Evolutionary conservation across 2,888 invertebrate genomes (phyloP), one percentile per base, ranked within the genome.

Genomic region (Chaetogeoica ovagalla): DNA sequence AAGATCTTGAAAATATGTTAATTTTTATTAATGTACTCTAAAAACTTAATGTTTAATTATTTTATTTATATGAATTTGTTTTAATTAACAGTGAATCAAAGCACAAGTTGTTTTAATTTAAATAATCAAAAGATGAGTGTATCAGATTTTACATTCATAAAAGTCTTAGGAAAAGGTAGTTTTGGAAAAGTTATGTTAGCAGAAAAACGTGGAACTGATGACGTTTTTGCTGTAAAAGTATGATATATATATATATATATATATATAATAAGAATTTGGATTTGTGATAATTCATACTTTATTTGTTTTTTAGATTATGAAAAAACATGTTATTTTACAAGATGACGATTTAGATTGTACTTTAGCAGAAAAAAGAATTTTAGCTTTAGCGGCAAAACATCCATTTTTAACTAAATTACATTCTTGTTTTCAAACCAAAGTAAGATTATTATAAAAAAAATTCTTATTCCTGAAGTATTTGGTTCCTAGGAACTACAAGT

Each of bases 331-430:
- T 62, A 98, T 98, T 84, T 93, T 98, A 85, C 97, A 98, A 88
- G 98, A 98, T 87, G 98, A 99, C 87, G 98, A 98, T 88, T 98
- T 98, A 81, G 98, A 98, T 87, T 98, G 98, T 88, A 98, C 98
- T 81, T 96, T 98, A 93, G 97, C 97, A 82, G 98, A 98, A 88
- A 97, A 98, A 86, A 91, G 98, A 85, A 98, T 98, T 86, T 90
- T 98, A 85, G 95, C 96, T 75, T 89, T 98, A 85, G 96, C 98
- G n/a, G 98, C 98, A 83, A 94, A 93, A 83, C 98, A 98, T 89
- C 98, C 98, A 81, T 98, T 98, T 89, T 91, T 98, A 83, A 98
- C 98, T 83, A 97, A 97, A 85, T 90, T 98, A 85, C 95, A 96
- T 89, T 96, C 94, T 86, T 97, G 96, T 89, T 98, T 97, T 90